Evolutionary conservation across 2,797 vertebrate genomes (phyloP).

Genomic region (Eremophila alpestris): DNA sequence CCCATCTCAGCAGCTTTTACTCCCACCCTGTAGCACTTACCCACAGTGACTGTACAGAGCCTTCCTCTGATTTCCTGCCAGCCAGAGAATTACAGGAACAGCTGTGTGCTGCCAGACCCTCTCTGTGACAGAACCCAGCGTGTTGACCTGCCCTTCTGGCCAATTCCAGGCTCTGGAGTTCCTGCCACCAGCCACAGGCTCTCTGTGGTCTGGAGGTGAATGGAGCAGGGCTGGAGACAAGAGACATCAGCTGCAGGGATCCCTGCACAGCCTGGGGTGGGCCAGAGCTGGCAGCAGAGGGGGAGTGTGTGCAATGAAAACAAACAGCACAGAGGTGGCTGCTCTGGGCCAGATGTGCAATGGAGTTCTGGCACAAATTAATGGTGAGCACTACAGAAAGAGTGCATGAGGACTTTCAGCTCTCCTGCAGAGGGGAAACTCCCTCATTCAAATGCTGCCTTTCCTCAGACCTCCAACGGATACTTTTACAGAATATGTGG

Average conservation of each 20-base stretch:
- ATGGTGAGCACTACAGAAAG: background rate
- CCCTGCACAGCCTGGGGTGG: background rate
- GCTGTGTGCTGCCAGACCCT: background rate
- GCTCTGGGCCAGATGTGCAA: background rate
- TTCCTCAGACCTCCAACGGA: background rate
- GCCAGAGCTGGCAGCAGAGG: background rate
- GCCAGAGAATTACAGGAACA: background rate
- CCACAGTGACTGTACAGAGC: background rate
- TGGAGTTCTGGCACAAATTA: background rate
- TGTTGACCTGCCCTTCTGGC: background rate
- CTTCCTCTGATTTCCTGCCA: background rate
- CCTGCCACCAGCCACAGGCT: background rate
- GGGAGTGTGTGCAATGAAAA: background rate
- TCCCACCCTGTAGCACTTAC: background rate
- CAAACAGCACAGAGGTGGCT: background rate
- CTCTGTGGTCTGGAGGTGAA: background rate
- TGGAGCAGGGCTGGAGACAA: background rate
- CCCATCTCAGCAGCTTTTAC: background rate
- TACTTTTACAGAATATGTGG: background rate
- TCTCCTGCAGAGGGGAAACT: background rate
- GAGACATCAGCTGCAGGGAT: background rate
- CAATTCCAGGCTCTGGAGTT: rapidly evolving
- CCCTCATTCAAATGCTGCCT: background rate
- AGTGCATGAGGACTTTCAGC: background rate
- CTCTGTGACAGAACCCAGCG: background rate